Evolutionary conservation across 2,113 vertebrate species (phyloP), one percentile per base, ranked within the genome.

Genomic region (Notothenia rossii): DNA sequence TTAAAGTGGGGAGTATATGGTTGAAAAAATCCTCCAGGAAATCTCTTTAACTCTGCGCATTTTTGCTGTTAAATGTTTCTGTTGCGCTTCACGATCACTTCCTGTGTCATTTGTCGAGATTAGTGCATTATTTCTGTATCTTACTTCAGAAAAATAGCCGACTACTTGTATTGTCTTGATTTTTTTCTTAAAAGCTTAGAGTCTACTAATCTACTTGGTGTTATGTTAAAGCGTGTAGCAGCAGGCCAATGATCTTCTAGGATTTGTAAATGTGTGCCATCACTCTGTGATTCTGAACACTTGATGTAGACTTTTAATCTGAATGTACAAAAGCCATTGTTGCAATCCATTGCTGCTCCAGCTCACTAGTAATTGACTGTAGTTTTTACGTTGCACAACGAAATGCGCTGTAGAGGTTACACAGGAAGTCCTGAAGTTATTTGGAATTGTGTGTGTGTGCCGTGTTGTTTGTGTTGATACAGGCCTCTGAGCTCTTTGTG

Each of bases 381-480:
- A 55, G 53, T 48, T 40, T 56, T 67, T 20, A 76, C 45, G 54
- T 11, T 25, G 66, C 53, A 33, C 18, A 22, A 49, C 50, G 46
- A 33, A 51, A 25, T 50, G 29, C 18, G 58, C 14, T 56, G 43
- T 40, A 36, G 61, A 43, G 46, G 61, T 66, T 60, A 50, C 61
- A 72, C 81, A 80, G 85, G 83, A 89, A 88, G 79, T 75, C 59
- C 58, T 79, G 80, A 36, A 80, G 65, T 61, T 54, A 20, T 53
- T 29, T 49, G 36, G 36, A 83, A 25, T 60, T 65, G n/a, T 75
- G 45, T 73, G 62, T 78, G 58, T 18, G 72, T 86, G 33, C 54
- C 0, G 33, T 45, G 73, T 86, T 91, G 89, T 92, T 88, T 93
- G 89, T 92, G 92, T 93, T 91, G 91, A 91, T 91, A 82, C 79